Conservation (phyloP, 1,140 invertebrate species). For the Pissodes strobi region DNA sequence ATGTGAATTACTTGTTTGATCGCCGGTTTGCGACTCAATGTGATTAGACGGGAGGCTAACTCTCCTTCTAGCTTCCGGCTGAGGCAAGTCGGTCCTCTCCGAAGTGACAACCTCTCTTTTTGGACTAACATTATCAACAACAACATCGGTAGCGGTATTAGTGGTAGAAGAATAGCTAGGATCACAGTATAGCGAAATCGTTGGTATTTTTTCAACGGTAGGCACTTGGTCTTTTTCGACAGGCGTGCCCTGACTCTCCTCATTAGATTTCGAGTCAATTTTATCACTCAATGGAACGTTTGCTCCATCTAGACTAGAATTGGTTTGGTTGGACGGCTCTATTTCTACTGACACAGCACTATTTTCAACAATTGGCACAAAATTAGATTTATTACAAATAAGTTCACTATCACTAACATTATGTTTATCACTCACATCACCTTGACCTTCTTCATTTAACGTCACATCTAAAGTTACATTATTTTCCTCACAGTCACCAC, state of each 20-base stretch:
- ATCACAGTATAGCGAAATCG: slow-evolving; percentile 76
- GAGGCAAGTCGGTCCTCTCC: slow-evolving; percentile 28
- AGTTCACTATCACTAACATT: slow-evolving; percentile 44
- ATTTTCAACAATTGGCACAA: slow-evolving; percentile 56
- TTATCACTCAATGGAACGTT: slow-evolving; percentile 41
- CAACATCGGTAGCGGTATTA: slow-evolving; percentile 47
- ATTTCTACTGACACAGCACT: slow-evolving; percentile 58
- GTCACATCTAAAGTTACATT: not conserved
- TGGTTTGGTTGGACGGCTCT: slow-evolving; percentile 64
- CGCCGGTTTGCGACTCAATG: slow-evolving; percentile 54
- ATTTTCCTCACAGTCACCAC: slow-evolving; percentile 15
- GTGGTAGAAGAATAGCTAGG: slow-evolving; percentile 58
- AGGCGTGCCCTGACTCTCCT: slow-evolving; percentile 53
- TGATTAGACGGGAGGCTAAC: slow-evolving; percentile 68
- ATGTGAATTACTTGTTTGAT: slow-evolving; percentile 40
- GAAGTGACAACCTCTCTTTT: slow-evolving; percentile 52
- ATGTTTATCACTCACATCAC: slow-evolving; percentile 37
- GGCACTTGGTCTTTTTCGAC: slow-evolving; percentile 59
- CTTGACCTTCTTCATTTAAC: slow-evolving; percentile 28
- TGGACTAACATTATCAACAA: slow-evolving; percentile 58
- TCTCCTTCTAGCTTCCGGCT: slow-evolving; percentile 53
- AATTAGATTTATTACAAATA: slow-evolving; percentile 39
- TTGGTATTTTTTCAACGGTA: slow-evolving; percentile 68
- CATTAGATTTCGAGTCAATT: slow-evolving; percentile 51
- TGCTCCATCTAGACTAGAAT: slow-evolving; percentile 60